Base-by-base conservation (phyloP, 2,888 invertebrate genomes). In the Caradrina kadenii region DNA sequence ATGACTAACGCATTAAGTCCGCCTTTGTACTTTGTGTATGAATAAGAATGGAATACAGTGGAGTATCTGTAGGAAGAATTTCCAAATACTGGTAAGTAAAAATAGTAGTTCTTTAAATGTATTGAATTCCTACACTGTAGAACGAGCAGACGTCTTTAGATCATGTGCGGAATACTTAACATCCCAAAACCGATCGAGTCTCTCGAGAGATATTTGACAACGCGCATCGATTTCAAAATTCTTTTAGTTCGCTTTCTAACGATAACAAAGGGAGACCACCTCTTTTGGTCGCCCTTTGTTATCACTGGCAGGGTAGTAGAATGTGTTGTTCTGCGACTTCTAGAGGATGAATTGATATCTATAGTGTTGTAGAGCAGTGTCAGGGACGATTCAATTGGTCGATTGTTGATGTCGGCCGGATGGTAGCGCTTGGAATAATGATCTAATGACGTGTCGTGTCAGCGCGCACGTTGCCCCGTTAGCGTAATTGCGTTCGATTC, bases 371-470 rank as follows among this genome's bases (percentile, higher is more conserved):
- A 66, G 26, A 58, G 53, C 59, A 69, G 70, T 58, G 75, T 72
- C 71, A 72, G 58, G 76, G 71, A 74, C 73, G 63, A 70, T 70
- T 77, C 82, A 87, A 87, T 86, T 86, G 85, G 81, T 84, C 78
- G 58, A 63, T 73, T 69, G 73, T 70, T 73, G 69, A 82, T 79
- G 79, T 79, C 62, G 77, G 77, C 88, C 87, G 89, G 88, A 89
- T 84, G 86, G 80, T 70, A 82, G 68, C 81, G 83, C 82, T 89
- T 86, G 82, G 48, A 73, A 73, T 81, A 87, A 87, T 81, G 75
- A 76, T 76, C 61, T 73, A 81, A 81, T 79, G 73, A 83, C 71
- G 64, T 76, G 63, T 67, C 64, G 73, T 72, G 70, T 79, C 80
- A 67, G 75, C 69, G 74, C 72, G 73, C 80, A 76, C 76, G 78